Evolutionary conservation across 2,113 vertebrate genomes (phyloP), one percentile per base, ranked within the genome.

Genomic region (Pedionomus torquatus): DNA sequence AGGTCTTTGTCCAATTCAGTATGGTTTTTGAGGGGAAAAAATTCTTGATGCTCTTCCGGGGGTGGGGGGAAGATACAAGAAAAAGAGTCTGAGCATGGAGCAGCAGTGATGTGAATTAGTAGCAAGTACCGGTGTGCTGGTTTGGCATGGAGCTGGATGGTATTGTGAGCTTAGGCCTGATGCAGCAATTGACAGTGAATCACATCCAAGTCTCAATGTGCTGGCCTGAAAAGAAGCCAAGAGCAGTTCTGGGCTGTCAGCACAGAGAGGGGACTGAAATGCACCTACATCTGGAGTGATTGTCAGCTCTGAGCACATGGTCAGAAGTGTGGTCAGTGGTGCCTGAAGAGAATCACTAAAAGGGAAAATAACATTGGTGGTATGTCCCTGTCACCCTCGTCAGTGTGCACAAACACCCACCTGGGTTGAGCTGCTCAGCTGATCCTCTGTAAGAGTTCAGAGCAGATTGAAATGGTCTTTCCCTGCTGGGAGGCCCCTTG

Each of bases 401-500:
- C 60, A 2, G 43, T 18, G 35, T 0, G 0, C 55, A 58, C 0
- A 0, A 68, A 82, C 19, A 1, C 93, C 89, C 76, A 89, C 91
- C 83, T 87, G 89, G 91, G 71, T 79, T n/a, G 61, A 85, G 60
- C 70, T 23, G 19, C 30, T 52, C 1, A 0, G 16, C 76, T 52
- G 46, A 66, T 30, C 13, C 44, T 37, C 57, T 11, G 44, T 31
- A 78, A 78, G 84, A 77, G 72, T 17, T 68, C 21, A 0, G 14
- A 96, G 71, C 86, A 88, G 79, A 90, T 66, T 88, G 64, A 83
- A 93, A 83, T 68, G 79, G 86, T 86, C 86, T 90, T 90, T 93
- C 61, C 90, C 92, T 76, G 41, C 96, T 94, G 95, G 80, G 96
- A 93, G 86, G 88, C 88, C 95, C 57, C 85, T 95, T 92, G 86